Evolutionary conservation across 2,888 invertebrate genomes (phyloP), one percentile per base, ranked within the genome.

Genomic region (Dromius quadrimaculatus): DNA sequence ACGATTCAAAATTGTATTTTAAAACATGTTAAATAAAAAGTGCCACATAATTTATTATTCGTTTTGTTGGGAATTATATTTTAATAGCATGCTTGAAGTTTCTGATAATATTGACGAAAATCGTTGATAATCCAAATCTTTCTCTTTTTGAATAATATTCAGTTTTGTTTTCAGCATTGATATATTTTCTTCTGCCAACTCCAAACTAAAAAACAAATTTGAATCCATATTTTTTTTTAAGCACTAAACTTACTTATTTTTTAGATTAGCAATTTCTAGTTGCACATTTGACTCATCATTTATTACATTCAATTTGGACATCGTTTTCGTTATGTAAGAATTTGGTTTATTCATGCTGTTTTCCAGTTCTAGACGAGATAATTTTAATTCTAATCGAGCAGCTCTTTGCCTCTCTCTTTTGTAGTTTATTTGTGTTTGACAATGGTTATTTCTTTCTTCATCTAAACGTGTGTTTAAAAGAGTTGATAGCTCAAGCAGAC

Each of bases 161-260:
- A 90, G 78, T 77, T 88, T 85, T 41, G 88, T 87, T 77, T 88
- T 87, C 78, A 90, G 81, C 13, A 88, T 87, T 77, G 88, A 87
- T 41, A 89, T 83, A 75, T 88, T 88, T 79, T 91, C 90, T 76
- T 90, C 87, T 0, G 89, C 85, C 65, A 91, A 79, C 77, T 89
- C 88, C 64, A 90, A 78, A 76, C 85, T 66, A 19, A 45, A 59
- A 47, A 19, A 22, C 28, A 28, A 5, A 20, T 28, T 11, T 9
- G 11, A 43, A 23, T 15, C n/a, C 15, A 38, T 38, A 11, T 38
- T 38, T 38, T 6, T 38, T 2, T 3, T 38, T 38, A 9, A 9
- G 38, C 38, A 38, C 3, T 11, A 38, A 38, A 1, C 17, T 41
- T 43, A 65, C 70, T 82, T 85, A 73, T 79, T 84, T 77, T 81